Conservation (phyloP, 2,113 vertebrate species). For the Mastomys natalensis region DNA sequence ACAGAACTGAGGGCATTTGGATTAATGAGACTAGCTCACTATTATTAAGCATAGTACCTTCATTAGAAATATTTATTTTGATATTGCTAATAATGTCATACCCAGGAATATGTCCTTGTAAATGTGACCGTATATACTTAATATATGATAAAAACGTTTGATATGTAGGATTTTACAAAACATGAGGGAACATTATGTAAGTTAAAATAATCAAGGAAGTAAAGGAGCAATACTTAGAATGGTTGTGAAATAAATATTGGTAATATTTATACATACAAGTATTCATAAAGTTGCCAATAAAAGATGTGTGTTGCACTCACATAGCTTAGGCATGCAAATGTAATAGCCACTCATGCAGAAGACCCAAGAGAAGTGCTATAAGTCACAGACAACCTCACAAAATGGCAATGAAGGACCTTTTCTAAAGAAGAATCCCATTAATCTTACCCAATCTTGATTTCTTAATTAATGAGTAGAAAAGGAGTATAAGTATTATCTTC, state of each 20-base stretch:
- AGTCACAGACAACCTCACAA: not conserved
- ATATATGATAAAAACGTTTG: not conserved
- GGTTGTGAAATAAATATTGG: not conserved
- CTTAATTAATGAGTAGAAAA: not conserved
- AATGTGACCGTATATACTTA: not conserved
- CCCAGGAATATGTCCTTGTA: not conserved
- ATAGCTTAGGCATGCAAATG: not conserved
- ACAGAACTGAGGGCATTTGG: not conserved
- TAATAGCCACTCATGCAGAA: not conserved
- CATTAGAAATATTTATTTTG: not conserved
- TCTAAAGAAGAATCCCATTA: not conserved
- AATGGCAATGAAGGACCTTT: not conserved
- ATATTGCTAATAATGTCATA: not conserved
- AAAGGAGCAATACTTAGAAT: not conserved
- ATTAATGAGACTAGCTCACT: not conserved
- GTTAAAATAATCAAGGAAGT: not conserved
- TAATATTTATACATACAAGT: not conserved
- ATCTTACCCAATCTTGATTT: not conserved
- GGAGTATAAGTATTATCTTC: not conserved
- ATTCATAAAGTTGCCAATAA: not conserved
- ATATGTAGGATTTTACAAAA: not conserved
- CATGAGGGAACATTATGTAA: not conserved
- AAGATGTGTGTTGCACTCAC: not conserved
- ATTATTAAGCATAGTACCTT: not conserved
- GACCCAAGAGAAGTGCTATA: not conserved